Percentiles rank a stretch among this genome's conserved stretches.
Evolutionary conservation across 2,888 invertebrate species (phyloP).

Genomic region (Oegoconia quadripuncta): DNA sequence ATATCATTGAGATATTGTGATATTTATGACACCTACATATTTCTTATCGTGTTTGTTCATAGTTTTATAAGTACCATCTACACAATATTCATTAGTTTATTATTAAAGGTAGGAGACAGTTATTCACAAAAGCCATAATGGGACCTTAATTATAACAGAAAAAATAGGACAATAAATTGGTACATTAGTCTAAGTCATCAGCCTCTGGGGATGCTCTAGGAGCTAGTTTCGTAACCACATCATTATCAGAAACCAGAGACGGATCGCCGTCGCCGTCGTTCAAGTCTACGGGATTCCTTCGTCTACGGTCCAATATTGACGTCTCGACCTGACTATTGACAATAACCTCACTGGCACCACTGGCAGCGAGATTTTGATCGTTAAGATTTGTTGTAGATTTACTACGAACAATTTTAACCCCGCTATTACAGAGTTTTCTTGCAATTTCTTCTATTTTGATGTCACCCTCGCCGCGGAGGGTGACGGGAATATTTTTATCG

Average conservation of each 20-base stretch:
- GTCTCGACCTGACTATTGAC: slow-evolving; percentile 33
- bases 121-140: slow-evolving; percentile 49
- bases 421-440: slow-evolving; percentile 42
- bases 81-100: slow-evolving; percentile 14
- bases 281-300: slow-evolving; percentile 32
- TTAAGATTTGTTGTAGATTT: slow-evolving; percentile 30
- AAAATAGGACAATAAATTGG: slow-evolving; percentile 35
- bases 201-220: slow-evolving; percentile 56
- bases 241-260: slow-evolving; percentile 26
- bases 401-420: slow-evolving; percentile 31
- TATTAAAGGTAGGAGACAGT: slow-evolving; percentile 22
- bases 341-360: slow-evolving; percentile 25
- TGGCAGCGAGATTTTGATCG: slow-evolving; percentile 30
- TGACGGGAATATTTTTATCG: slow-evolving; percentile 35
- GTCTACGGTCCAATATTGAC: slow-evolving; percentile 62
- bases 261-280: slow-evolving; percentile 35
- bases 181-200: slow-evolving; percentile 59
- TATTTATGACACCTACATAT: not conserved
- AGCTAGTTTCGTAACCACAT: slow-evolving; percentile 25
- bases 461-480: slow-evolving; percentile 30
- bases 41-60: not conserved
- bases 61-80: slow-evolving; percentile 8
- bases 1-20: slow-evolving; percentile 5
- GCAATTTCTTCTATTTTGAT: slow-evolving; percentile 62
- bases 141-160: slow-evolving; percentile 36